Evolutionary conservation across 2,797 vertebrate genomes (phyloP).

Genomic region (Lateolabrax maculatus): DNA sequence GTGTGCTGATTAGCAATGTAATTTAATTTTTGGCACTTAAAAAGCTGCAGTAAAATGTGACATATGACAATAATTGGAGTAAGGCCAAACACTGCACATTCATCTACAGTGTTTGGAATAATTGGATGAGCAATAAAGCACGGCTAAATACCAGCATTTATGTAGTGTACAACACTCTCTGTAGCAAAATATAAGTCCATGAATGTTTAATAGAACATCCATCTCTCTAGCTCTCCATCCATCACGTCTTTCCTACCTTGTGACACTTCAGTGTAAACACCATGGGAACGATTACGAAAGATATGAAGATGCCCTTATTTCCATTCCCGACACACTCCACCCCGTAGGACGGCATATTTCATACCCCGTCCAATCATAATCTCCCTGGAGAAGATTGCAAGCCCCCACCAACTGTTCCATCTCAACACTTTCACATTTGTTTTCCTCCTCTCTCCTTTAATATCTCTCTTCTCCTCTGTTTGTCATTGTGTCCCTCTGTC

Average conservation of each 20-base stretch:
- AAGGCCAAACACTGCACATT: neutral
- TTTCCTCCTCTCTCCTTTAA: neutral
- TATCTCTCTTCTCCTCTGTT: slow-evolving; percentile 4
- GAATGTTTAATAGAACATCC: slow-evolving; percentile 3
- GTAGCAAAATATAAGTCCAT: neutral
- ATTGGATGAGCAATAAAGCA: neutral
- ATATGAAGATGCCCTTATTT: slow-evolving; percentile 51
- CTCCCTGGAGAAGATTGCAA: slow-evolving; percentile 47
- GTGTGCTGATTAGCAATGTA: slow-evolving; percentile 32
- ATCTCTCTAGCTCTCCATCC: neutral
- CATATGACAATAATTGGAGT: slow-evolving; percentile 21
- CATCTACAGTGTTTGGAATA: slow-evolving; percentile 9
- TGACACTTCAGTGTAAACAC: slow-evolving; percentile 14
- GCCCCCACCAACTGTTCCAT: slow-evolving; percentile 18
- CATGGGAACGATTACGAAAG: slow-evolving; percentile 34
- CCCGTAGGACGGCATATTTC: slow-evolving; percentile 44
- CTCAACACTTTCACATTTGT: neutral
- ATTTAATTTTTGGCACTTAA: slow-evolving; percentile 35
- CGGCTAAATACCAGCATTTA: neutral
- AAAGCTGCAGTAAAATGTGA: slow-evolving; percentile 34
- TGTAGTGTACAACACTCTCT: neutral
- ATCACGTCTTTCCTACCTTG: slow-evolving; percentile 25
- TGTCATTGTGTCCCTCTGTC: neutral
- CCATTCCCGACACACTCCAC: slow-evolving; percentile 26
- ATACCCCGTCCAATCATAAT: slow-evolving; percentile 49